Conservation (phyloP, 1,140 invertebrate species). For the Wiebesia pumilae region DNA sequence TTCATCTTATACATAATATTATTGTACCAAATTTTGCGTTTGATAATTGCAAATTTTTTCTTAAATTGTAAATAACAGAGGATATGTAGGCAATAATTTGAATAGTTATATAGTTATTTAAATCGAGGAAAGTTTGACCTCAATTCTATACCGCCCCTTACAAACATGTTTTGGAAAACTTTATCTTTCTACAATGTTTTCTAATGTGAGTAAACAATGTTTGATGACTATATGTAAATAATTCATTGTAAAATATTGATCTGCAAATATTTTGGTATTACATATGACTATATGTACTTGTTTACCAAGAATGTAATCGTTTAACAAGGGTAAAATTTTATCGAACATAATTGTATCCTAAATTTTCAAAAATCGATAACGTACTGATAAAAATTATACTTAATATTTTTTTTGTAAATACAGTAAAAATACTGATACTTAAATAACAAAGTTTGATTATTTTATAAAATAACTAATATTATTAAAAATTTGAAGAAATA, state of each 20-base stretch:
- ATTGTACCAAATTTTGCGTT: neutral
- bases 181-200: constrained; percentile 3
- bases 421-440: constrained; percentile 31
- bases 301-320: constrained; percentile 29
- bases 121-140: neutral
- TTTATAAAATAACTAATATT: neutral
- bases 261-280: constrained; percentile 51
- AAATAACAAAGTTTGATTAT: constrained; percentile 1
- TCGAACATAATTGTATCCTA: constrained; percentile 3
- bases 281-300: constrained; percentile 27
- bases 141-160: neutral
- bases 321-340: constrained; percentile 22
- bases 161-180: neutral
- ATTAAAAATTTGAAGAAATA: neutral
- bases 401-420: constrained; percentile 46
- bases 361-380: neutral
- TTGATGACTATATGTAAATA: constrained; percentile 45
- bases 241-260: constrained; percentile 51
- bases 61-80: constrained; percentile 8
- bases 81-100: neutral
- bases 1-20: neutral
- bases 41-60: neutral
- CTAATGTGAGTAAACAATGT: neutral
- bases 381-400: constrained; percentile 15
- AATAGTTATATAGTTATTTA: neutral